Conservation (phyloP, 2,888 invertebrate genomes). For the Graphium colonna region DNA sequence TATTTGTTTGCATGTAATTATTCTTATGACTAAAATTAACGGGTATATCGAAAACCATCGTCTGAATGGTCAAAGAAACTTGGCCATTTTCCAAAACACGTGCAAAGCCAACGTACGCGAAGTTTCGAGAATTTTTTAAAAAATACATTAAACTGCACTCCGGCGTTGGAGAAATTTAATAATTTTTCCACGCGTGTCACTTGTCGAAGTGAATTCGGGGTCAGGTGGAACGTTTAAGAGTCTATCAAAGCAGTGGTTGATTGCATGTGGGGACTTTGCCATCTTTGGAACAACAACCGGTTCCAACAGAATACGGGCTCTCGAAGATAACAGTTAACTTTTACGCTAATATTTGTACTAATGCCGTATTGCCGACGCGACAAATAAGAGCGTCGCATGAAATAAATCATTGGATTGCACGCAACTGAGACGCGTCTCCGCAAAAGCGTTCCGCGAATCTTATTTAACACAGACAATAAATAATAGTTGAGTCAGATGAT, state of each 20-base stretch:
- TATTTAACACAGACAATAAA: conserved; percentile 45
- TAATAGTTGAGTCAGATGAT: conserved; percentile 40
- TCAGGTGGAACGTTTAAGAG: conserved; percentile 11
- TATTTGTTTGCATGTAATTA: neutral
- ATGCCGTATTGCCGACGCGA: conserved; percentile 4
- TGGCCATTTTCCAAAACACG: conserved; percentile 27
- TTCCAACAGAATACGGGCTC: conserved; percentile 52
- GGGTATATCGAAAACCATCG: conserved; percentile 8
- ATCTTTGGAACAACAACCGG: conserved; percentile 72
- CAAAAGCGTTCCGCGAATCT: conserved; percentile 34
- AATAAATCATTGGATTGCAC: conserved; percentile 13
- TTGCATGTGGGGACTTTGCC: conserved; percentile 67
- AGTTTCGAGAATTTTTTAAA: conserved; percentile 25
- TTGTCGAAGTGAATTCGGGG: neutral
- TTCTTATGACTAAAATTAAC: neutral
- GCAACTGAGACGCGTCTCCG: conserved; percentile 14
- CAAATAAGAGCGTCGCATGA: too few species aligned
- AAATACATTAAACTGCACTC: conserved; percentile 4
- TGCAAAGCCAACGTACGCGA: conserved; percentile 6
- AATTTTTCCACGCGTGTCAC: too few species aligned
- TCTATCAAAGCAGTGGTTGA: conserved; percentile 34
- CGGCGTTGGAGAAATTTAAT: neutral
- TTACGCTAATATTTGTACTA: conserved; percentile 45
- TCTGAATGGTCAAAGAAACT: conserved; percentile 7
- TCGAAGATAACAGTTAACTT: conserved; percentile 54